Percentiles rank a stretch among this genome's conserved stretches.
phyloP scores from a whole-genome alignment of 23 tunicate species.

The Corella eumyota region DNA sequence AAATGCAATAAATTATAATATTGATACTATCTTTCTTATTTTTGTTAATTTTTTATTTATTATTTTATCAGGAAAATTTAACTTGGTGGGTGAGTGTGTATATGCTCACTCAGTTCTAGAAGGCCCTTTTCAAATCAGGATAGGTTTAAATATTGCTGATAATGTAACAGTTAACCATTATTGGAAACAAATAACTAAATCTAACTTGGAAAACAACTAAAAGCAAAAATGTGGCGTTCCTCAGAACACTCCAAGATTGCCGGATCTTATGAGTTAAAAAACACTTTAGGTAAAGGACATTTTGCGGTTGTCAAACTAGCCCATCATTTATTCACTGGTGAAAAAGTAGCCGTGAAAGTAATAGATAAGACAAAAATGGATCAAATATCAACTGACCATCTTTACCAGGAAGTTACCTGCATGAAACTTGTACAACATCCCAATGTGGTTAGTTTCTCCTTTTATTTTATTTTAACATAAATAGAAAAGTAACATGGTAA shows the following conservation, averaged over 20 bases:
- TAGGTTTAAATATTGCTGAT: too few relatives aligned
- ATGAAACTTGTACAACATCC: constrained; percentile 99
- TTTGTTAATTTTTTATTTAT: too few relatives aligned
- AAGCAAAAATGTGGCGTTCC: constrained; percentile 49
- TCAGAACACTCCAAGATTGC: constrained; percentile 63
- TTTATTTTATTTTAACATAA: not conserved
- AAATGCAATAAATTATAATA: too few relatives aligned
- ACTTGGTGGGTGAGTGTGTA: too few relatives aligned
- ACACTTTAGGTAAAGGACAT: constrained; percentile 83
- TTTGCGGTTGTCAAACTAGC: constrained; percentile 98
- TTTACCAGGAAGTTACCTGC: constrained; percentile 93
- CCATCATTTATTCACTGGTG: constrained; percentile 90
- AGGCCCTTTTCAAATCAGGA: too few relatives aligned
- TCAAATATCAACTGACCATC: constrained; percentile 71
- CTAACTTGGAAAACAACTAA: too few relatives aligned
- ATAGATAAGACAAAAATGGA: constrained; percentile 97
- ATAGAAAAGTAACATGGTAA: not conserved
- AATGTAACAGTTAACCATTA: too few relatives aligned
- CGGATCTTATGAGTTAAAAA: constrained; percentile 72
- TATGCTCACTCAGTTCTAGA: too few relatives aligned
- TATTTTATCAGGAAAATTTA: too few relatives aligned
- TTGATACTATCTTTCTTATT: too few relatives aligned
- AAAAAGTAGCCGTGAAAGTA: constrained; percentile 92
- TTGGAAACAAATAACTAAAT: too few relatives aligned
- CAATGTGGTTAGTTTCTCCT: constrained; percentile 60